Evolutionary conservation across 2,797 vertebrate genomes (phyloP), one percentile per base, ranked within the genome.

Genomic region (Catamblyrhynchus diadema): DNA sequence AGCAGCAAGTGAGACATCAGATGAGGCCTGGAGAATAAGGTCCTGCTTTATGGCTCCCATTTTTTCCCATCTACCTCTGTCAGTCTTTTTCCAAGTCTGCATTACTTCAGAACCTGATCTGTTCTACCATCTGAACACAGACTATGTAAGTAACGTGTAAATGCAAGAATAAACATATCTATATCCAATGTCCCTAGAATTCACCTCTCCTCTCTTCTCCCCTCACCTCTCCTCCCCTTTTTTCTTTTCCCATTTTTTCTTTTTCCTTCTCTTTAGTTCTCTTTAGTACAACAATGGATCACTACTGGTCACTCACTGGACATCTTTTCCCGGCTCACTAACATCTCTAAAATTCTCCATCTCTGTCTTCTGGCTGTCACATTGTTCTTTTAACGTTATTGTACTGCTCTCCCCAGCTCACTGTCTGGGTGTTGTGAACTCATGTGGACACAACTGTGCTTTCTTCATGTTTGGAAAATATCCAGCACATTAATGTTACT

Each of bases 1-100:
- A 94, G 44, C 66, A 92, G 91, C 64, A 92, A 92, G 87, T 69
- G 81, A 92, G 67, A 82, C 45, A 81, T 48, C 57, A 92, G 79
- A 81, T 74, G 72, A 81, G 86, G 78, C 39, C 74, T 85, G 32
- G 45, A 91, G 75, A 91, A 47, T 37, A 56, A 87, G 30, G 47
- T 59, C 44, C 48, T 91, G 69, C 37, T 39, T 82, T 64, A 35
- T 11, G 14, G 37, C 33, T 87, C 81, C 61, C 22, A 45, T n/a
- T 27, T 87, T 86, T 74, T 83, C 53, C 44, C n/a, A 30, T 93
- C 78, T 93, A 64, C 56, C 14, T 53, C 67, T 50, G 11, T 54
- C 78, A 50, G n/a, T 24, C 15, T 89, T 88, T 83, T 65, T 81
- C 12, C 44, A 73, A 64, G 45, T 12, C 47, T 50, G 20, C 51